Percentiles rank a stretch among this genome's conserved stretches.
Evolutionary conservation across 2,888 invertebrate genomes (phyloP).

Genomic region (Ennomos quercinarius): DNA sequence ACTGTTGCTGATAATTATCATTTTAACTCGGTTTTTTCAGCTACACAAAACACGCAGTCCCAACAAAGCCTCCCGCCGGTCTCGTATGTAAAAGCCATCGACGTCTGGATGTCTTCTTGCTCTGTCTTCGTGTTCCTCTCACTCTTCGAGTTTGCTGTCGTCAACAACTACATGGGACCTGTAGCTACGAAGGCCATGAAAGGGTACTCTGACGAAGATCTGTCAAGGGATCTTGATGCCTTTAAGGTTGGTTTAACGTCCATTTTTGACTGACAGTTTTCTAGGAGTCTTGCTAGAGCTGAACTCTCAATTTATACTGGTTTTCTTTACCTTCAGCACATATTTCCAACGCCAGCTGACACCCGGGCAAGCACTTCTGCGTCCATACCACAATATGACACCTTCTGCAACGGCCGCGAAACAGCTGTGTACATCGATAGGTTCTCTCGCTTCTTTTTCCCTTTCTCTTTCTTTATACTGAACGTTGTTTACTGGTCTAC

Average conservation of each 20-base stretch:
- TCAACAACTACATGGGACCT: constrained; percentile 95
- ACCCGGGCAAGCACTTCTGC: constrained; percentile 87
- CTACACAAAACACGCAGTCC: constrained; percentile 96
- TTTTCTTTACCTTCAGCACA: constrained; percentile 63
- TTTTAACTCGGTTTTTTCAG: constrained; percentile 67
- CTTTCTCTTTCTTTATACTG: constrained; percentile 95
- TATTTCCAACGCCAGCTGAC: constrained; percentile 75
- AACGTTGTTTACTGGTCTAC: constrained; percentile 96
- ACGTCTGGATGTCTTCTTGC: constrained; percentile 97
- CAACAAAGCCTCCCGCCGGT: constrained; percentile 95
- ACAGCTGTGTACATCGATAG: constrained; percentile 94
- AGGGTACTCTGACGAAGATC: constrained; percentile 94
- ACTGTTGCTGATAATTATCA: too few relatives aligned
- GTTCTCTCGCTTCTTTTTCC: constrained; percentile 95
- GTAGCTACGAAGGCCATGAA: constrained; percentile 96
- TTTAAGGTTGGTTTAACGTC: constrained; percentile 86
- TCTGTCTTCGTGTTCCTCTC: constrained; percentile 96
- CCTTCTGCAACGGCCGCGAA: constrained; percentile 92
- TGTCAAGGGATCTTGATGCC: constrained; percentile 89
- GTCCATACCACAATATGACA: constrained; percentile 92
- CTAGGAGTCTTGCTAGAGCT: too few relatives aligned
- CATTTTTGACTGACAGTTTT: too few relatives aligned
- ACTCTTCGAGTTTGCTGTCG: constrained; percentile 95
- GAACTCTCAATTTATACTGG: neutral
- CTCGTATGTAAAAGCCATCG: constrained; percentile 96